phyloP scores from a whole-genome alignment of 2,797 vertebrate species.

The Catostomus latipinnis region DNA sequence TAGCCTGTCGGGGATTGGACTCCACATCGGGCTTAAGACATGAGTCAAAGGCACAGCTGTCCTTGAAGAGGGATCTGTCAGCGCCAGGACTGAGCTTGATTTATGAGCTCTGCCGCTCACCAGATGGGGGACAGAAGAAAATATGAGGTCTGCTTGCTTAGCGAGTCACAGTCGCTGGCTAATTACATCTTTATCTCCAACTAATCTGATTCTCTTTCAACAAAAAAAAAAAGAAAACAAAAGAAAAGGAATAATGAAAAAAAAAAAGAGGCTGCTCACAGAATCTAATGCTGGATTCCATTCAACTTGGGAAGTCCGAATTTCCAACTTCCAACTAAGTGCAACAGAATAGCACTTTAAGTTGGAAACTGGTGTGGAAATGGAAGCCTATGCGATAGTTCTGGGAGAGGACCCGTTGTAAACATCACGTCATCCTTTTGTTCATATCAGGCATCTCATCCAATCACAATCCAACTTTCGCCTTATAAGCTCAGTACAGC shows the following conservation, averaged over 20 bases:
- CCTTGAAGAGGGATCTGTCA: constrained; percentile 81
- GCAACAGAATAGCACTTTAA: too few relatives aligned
- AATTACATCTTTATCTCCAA: constrained; percentile 79
- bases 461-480: too few relatives aligned
- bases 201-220: constrained; percentile 63
- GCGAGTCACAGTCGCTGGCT: constrained; percentile 74
- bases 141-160: constrained; percentile 69
- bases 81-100: constrained; percentile 77
- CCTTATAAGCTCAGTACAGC: too few relatives aligned
- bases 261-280: constrained; percentile 14
- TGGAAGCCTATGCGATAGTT: too few relatives aligned
- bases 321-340: too few relatives aligned
- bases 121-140: constrained; percentile 72
- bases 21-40: constrained; percentile 46
- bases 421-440: background rate
- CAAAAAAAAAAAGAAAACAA: too few relatives aligned
- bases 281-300: constrained; percentile 19
- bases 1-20: constrained; percentile 62
- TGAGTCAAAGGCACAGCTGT: constrained; percentile 65
- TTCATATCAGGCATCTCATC: too few relatives aligned
- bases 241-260: background rate
- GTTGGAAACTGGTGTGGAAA: too few relatives aligned
- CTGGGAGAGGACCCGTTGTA: too few relatives aligned
- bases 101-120: constrained; percentile 75
- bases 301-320: background rate